Percentiles rank a stretch among this genome's conserved stretches.
phyloP scores from a whole-genome alignment of 2,797 vertebrate genomes.

The Gallinago nigripennis region DNA sequence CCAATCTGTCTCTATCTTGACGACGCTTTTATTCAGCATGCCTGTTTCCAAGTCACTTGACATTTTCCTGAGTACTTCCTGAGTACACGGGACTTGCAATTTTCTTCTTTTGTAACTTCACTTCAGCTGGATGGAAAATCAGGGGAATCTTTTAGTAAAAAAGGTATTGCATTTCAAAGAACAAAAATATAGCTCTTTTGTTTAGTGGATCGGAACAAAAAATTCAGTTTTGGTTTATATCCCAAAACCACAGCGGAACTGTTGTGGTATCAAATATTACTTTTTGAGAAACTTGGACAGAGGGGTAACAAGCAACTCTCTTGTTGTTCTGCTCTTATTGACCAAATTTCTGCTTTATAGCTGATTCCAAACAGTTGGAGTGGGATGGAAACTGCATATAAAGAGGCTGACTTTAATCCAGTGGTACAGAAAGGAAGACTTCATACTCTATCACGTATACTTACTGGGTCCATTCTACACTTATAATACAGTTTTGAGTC shows the following conservation, averaged over 20 bases:
- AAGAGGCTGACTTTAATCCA: background rate
- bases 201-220: background rate
- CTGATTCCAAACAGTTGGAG: background rate
- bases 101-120: constrained; percentile 1
- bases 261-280: background rate
- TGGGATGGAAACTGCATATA: background rate
- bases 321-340: background rate
- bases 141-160: background rate
- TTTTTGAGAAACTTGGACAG: background rate
- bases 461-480: background rate
- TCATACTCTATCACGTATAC: background rate
- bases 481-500: background rate
- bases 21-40: background rate
- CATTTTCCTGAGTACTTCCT: background rate
- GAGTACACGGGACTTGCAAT: background rate
- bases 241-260: background rate
- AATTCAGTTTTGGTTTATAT: background rate
- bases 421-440: background rate
- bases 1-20: background rate
- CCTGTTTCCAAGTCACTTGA: constrained; percentile 1
- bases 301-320: background rate
- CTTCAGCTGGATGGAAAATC: background rate
- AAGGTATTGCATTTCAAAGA: constrained; percentile 6
- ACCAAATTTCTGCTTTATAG: background rate
- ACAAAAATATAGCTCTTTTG: background rate